Conservation (phyloP, 2,113 vertebrate genomes). For the Pangasianodon gigas region DNA sequence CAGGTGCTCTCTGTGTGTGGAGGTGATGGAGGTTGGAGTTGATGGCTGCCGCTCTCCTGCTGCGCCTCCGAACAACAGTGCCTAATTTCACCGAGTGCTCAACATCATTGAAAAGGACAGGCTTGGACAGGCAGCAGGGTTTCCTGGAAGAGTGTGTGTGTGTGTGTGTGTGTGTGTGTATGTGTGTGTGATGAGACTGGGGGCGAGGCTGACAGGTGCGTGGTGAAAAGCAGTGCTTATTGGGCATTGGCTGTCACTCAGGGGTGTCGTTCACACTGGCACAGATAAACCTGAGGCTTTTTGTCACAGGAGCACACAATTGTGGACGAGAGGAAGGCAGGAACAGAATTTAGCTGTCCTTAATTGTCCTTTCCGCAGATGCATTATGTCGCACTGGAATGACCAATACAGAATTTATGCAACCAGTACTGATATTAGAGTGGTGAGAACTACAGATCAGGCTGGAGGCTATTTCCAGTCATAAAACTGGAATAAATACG, state of each 20-base stretch:
- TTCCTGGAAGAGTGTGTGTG: conserved; percentile 16
- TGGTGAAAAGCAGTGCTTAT: conserved; percentile 41
- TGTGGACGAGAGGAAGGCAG: not conserved
- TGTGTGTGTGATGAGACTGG: conserved; percentile 18
- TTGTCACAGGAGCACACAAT: not conserved
- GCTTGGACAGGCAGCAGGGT: conserved; percentile 44
- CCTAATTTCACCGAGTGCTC: conserved; percentile 47
- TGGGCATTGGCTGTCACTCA: conserved; percentile 43
- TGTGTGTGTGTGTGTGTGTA: conserved; percentile 23
- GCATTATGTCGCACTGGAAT: not conserved
- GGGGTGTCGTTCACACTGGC: conserved; percentile 28
- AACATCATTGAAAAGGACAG: conserved; percentile 50
- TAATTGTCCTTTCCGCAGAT: not conserved
- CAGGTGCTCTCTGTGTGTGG: conserved; percentile 43
- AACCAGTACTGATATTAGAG: not conserved
- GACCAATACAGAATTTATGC: not conserved
- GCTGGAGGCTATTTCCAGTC: not conserved
- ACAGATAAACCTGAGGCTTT: conserved; percentile 32
- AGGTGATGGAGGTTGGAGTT: conserved; percentile 47
- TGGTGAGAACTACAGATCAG: not conserved
- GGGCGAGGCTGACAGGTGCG: conserved; percentile 41
- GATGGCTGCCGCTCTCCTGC: conserved; percentile 46
- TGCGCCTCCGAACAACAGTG: conserved; percentile 43
- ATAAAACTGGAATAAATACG: not conserved
- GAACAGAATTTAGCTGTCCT: not conserved